Base-by-base conservation (phyloP, 2,113 vertebrate species). In the Mionectes macconnelli region DNA sequence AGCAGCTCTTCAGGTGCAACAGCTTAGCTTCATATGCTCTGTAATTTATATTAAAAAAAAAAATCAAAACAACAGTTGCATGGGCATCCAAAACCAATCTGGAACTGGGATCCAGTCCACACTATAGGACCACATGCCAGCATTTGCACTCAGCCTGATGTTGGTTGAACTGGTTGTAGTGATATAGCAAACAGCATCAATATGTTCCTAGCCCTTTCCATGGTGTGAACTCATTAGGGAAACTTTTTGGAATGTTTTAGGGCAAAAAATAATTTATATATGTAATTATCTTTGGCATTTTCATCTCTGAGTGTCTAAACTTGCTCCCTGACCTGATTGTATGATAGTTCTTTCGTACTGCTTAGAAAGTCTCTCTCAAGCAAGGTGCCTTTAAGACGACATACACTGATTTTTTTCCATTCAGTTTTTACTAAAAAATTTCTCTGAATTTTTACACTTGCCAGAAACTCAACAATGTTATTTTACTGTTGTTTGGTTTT, bases 401-500 rank as follows among this genome's bases (percentile, higher is more conserved):
- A 55, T 37, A 18, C 5, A 59, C 23, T 52, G 47, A 14, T 17
- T 88, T 74, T 77, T 27, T 50, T 87, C 74, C 85, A 70, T 89
- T 96, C 69, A 62, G 30, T 44, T 96, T 88, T 90, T 82, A 81
- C 49, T 94, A 89, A 96, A 83, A 53, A 84, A 93, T 52, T 77
- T 84, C 27, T 76, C 83, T 85, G 47, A 74, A 79, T 76, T 67
- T 94, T 60, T 80, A 6, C 68, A 88, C 69, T 95, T 95, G 59
- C 79, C 67, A 97, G 93, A 67, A 90, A 74, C n/a, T 93, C 74
- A 80, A 13, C 57, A 84, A 83, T 91, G 30, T 68, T 64, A 67
- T 95, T 96, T 95, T 81, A 63, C 86, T 91, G 55, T 73, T 95
- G 39, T 83, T 94, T 95, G 78, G 25, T 75, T 92, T 91, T 80